A percentile compares a stretch with the other conserved stretches of the same genome.
Evolutionary conservation across 2,888 invertebrate genomes (phyloP).

Genomic region (Hypomecis punctinalis): DNA sequence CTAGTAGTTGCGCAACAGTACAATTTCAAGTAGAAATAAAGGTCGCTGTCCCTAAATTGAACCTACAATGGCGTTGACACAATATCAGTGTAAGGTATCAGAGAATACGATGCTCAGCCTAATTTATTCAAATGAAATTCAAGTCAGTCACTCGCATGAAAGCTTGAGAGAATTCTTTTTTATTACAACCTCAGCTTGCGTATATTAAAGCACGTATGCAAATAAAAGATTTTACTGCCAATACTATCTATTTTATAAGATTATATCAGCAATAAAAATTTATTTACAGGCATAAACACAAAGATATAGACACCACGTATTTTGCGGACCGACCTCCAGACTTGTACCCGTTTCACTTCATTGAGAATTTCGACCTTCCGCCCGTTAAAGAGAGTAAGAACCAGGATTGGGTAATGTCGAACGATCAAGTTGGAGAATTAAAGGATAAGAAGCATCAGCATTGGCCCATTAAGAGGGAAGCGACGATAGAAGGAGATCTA

Average conservation of each 20-base stretch:
- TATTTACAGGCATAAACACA: constrained; percentile 64
- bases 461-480: constrained; percentile 95
- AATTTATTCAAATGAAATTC: constrained; percentile 33
- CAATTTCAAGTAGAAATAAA: not conserved
- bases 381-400: constrained; percentile 56
- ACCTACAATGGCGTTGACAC: not conserved
- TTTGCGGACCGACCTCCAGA: constrained; percentile 53
- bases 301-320: constrained; percentile 56
- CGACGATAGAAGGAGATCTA: constrained; percentile 94
- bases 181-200: constrained; percentile 5
- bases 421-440: constrained; percentile 71
- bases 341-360: constrained; percentile 52
- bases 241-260: constrained; percentile 16
- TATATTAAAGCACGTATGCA: constrained; percentile 20
- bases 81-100: not conserved
- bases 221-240: constrained; percentile 17
- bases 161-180: constrained; percentile 12
- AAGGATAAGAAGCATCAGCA: constrained; percentile 74
- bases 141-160: constrained; percentile 10
- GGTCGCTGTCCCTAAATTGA: not conserved
- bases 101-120: constrained; percentile 1
- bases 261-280: constrained; percentile 15
- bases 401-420: constrained; percentile 75
- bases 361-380: constrained; percentile 56
- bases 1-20: no score